Evolutionary conservation across 2,888 invertebrate species (phyloP), one percentile per base, ranked within the genome.

Genomic region (Oscheius myriophilus): DNA sequence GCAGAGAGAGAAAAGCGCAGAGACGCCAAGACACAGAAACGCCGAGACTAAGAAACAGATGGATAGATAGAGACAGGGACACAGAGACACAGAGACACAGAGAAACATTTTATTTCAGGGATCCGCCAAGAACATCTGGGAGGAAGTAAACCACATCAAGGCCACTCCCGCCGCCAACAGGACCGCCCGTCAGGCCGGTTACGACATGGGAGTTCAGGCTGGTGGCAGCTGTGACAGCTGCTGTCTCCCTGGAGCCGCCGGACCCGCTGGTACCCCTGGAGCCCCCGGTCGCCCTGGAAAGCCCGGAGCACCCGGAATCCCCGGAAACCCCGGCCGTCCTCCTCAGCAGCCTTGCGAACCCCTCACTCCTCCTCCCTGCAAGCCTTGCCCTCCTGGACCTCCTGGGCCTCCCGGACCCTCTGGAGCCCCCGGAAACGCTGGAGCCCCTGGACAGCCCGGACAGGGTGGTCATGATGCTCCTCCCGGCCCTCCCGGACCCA

Each of bases 311-410:
- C 73, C 79, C 63, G 82, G 81, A 71, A 76, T 75, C 51, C 71
- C 81, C 67, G 81, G 80, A 70, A 81, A 80, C 72, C 80, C 80
- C 41, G 80, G 81, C 58, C 66, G 74, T 21, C 81, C 81, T 65
- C 81, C 80, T 57, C 77, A 77, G 75, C 73, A 76, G 66, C 80
- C 82, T 67, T 82, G 82, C 68, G 80, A 82, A 68, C 80, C 80
- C 43, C 63, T 80, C 72, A 80, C 80, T 58, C 80, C 80, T 66
- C 79, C 79, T 67, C 79, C 79, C 66, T 78, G 81, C 79, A 78
- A 80, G 64, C 82, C 80, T 54, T 81, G 81, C 77, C 78, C 78
- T 55, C 70, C 70, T 69, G 80, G 76, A 70, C 76, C 76, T 67
- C 71, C 78, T 23, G 76, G 81, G 67, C 81, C 79, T 52, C 70